Base-by-base conservation (phyloP, 1,140 invertebrate genomes). In the Drosophila oshimai region DNA sequence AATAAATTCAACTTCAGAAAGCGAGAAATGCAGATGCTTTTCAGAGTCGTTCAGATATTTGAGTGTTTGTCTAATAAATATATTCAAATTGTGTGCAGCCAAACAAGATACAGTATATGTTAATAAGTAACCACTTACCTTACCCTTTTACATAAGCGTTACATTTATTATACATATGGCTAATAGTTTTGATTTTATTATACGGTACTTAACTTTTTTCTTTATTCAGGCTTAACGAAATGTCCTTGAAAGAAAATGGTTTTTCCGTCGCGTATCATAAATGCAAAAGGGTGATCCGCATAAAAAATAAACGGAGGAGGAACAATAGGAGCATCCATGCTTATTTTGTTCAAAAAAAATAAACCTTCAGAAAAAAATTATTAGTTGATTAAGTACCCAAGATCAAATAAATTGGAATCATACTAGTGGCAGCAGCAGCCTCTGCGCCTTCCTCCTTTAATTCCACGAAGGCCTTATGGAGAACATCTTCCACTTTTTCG, bases 391-490 rank as follows among this genome's bases (percentile, higher is more conserved):
- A n/a, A n/a, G n/a, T n/a, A n/a, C n/a, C n/a, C n/a, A n/a, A n/a
- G n/a, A n/a, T n/a, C n/a, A n/a, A n/a, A n/a, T n/a, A n/a, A n/a
- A n/a, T n/a, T n/a, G n/a, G 68, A n/a, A n/a, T n/a, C n/a, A n/a
- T 78, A 91, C 91, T 81, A 24, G 91, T 91, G 12, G 84, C 83
- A 7, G 89, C 91, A 20, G 93, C 92, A 7, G 93, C 93, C 74
- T 92, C 92, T 26, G 91, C 92, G 18, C 93, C 93, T 68, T 92
- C 75, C 74, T 94, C 93, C 62, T 93, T 92, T 0, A 94, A 92
- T 47, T 93, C 91, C 17, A 94, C 90, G 54, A 91, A 93, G 4
- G 92, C 92, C 69, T 93, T 93, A 57, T 93, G 93, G 12, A 93
- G 45, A 1, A n/a, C n/a, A n/a, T n/a, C n/a, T n/a, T n/a, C n/a